Conservation (phyloP, 2,113 vertebrate genomes). For the Epinephelus moara region DNA sequence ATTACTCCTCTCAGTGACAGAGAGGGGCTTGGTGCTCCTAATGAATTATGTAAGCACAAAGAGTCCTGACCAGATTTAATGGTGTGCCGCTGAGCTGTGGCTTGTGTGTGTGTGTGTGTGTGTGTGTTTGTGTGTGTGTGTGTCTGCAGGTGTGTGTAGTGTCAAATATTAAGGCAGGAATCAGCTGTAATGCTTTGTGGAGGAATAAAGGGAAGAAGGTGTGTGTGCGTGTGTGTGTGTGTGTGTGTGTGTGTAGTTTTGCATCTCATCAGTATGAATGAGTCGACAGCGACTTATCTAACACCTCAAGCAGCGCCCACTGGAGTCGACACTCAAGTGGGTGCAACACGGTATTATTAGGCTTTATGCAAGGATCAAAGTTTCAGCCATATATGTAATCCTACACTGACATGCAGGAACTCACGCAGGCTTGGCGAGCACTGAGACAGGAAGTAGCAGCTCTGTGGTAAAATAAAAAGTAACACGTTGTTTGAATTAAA, state of each 20-base stretch:
- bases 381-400: neutral
- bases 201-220: neutral
- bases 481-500: too few species aligned
- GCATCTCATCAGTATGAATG: neutral
- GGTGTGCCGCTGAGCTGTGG: conserved; percentile 9
- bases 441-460: neutral
- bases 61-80: conserved; percentile 43
- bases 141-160: neutral
- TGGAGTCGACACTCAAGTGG: neutral
- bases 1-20: conserved; percentile 56
- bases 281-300: neutral
- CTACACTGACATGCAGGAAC: neutral
- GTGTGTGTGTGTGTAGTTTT: neutral
- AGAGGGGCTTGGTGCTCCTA: conserved; percentile 13
- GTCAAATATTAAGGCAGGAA: neutral
- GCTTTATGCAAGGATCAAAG: neutral
- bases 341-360: neutral
- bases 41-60: conserved; percentile 69
- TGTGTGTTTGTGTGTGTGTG: conserved; percentile 14
- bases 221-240: neutral
- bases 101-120: neutral
- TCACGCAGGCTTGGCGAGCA: neutral
- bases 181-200: neutral
- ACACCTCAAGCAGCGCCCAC: neutral
- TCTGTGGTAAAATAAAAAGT: too few species aligned